Conservation (phyloP, 2,113 vertebrate genomes). For the Aphelocoma coerulescens region DNA sequence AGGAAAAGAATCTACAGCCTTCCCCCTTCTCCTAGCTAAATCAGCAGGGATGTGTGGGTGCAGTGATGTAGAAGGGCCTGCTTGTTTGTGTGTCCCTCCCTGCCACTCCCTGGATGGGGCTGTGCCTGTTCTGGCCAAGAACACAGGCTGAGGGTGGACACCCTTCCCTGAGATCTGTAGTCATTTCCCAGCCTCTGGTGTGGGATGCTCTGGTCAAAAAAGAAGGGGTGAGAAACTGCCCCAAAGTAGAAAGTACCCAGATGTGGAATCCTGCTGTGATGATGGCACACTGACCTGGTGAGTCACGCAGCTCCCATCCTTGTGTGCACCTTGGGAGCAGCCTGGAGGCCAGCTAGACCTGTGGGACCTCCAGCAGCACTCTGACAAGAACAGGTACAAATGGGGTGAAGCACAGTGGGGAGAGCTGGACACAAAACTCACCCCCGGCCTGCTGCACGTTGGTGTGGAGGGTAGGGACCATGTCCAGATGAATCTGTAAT, state of each 20-base stretch:
- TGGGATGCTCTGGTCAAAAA: neutral
- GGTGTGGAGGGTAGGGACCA: neutral
- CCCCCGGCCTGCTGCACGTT: fast-evolving
- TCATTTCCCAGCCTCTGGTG: neutral
- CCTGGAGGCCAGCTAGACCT: neutral
- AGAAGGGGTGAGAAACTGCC: neutral
- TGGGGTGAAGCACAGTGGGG: neutral
- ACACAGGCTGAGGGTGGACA: neutral
- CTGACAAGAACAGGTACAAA: neutral
- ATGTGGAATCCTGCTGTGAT: neutral
- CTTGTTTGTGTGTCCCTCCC: neutral
- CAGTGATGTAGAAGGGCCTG: fast-evolving
- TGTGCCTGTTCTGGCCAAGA: neutral
- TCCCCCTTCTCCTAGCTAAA: no score
- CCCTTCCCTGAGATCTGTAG: neutral
- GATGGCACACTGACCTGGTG: neutral
- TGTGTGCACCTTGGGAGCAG: neutral
- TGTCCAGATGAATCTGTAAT: neutral
- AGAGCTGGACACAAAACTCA: neutral
- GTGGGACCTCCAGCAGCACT: neutral
- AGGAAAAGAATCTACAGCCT: neutral
- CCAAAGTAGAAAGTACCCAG: neutral
- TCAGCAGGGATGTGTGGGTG: neutral
- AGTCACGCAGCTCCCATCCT: neutral
- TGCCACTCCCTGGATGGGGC: neutral